These are phyloP conservation scores for Actinernus sp. DNA, from an alignment of 92 coral and sea anemone species.

Conservation along the genomic window DNA sequence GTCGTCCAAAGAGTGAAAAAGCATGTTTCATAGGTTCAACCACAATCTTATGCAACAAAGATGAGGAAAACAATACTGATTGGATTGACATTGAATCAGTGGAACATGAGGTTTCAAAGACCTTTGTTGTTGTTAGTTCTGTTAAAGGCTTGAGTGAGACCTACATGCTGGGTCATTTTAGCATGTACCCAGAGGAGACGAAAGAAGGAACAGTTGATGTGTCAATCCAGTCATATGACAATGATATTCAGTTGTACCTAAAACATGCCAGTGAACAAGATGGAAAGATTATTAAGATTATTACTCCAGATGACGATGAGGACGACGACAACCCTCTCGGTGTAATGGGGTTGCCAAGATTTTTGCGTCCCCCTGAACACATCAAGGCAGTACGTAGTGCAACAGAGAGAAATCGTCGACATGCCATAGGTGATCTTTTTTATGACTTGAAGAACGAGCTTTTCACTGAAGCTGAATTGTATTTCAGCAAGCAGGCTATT, in stretches of 20 bases:
- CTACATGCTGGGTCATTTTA: constrained; percentile 65
- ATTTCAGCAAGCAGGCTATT: constrained; percentile 82
- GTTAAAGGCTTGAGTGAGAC: constrained; percentile 31
- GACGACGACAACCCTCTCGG: constrained; percentile 4
- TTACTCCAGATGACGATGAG: constrained; percentile 66
- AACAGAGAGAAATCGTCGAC: constrained; percentile 87
- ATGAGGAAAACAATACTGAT: constrained; percentile 10
- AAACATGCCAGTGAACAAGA: constrained; percentile 74
- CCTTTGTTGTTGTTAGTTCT: constrained; percentile 47
- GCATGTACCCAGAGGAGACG: constrained; percentile 71
- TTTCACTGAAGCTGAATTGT: constrained; percentile 64
- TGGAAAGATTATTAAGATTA: constrained; percentile 71
- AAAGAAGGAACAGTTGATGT: constrained; percentile 77
- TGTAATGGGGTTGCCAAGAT: constrained; percentile 30
- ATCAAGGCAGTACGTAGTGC: constrained; percentile 83
- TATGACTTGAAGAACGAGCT: constrained; percentile 65
- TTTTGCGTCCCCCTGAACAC: constrained; percentile 47
- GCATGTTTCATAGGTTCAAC: neutral
- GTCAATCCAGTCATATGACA: constrained; percentile 69
- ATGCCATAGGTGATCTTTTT: constrained; percentile 78
- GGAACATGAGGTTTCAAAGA: constrained; percentile 19
- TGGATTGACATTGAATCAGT: constrained; percentile 55
- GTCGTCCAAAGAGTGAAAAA: neutral
- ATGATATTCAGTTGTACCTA: constrained; percentile 76
- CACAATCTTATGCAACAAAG: neutral